phyloP scores from a whole-genome alignment of 1,140 invertebrate genomes.

The Harlomillsia oculata region DNA sequence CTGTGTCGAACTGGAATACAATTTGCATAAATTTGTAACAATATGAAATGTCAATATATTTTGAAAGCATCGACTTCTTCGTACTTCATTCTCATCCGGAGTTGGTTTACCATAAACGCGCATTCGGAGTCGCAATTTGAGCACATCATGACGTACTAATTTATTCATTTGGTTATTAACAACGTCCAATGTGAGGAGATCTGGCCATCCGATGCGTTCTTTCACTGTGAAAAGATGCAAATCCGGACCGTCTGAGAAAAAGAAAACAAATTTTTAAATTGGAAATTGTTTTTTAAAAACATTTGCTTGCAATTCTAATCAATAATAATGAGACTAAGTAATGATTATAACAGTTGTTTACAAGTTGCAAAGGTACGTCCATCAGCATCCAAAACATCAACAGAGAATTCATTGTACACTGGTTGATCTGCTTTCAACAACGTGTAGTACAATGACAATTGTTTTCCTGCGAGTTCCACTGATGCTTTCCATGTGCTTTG shows the following conservation, averaged over 20 bases:
- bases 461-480: conserved; percentile 13
- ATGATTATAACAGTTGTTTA: conserved; percentile 7
- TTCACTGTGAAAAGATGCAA: conserved; percentile 14
- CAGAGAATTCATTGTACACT: conserved; percentile 16
- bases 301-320: background rate
- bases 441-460: conserved; percentile 13
- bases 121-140: conserved; percentile 11
- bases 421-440: conserved; percentile 3
- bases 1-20: too few relatives aligned
- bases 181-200: conserved; percentile 6
- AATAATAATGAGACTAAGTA: background rate
- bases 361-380: conserved; percentile 15
- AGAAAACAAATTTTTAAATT: background rate
- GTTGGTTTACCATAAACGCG: conserved; percentile 10
- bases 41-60: too few relatives aligned
- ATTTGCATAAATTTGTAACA: too few relatives aligned
- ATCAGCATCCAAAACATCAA: conserved; percentile 14
- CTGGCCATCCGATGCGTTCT: conserved; percentile 19
- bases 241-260: conserved; percentile 17
- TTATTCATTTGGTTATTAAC: conserved; percentile 8
- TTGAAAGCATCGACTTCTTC: background rate
- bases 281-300: background rate
- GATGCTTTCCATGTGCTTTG: conserved; percentile 15
- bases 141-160: background rate
- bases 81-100: conserved; percentile 12